Evolutionary conservation across 2,797 vertebrate genomes (phyloP), one percentile per base, ranked within the genome.

Genomic region (Florisuga fusca): DNA sequence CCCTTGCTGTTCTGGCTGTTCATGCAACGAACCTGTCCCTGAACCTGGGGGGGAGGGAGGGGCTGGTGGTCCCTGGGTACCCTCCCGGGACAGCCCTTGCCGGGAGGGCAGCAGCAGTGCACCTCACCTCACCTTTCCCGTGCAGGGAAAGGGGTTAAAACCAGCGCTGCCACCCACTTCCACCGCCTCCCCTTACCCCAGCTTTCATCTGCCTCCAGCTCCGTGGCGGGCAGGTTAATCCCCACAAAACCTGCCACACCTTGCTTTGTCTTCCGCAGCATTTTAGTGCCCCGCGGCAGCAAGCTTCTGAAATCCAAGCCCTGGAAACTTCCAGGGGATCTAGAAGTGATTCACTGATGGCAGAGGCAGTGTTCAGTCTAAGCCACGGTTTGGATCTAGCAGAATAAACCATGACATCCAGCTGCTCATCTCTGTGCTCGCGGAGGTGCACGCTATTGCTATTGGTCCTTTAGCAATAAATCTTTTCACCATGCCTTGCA

Each of bases 201-300:
- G 41, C 71, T 91, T 93, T 94, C 74, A 89, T 92, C 81, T 78
- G 46, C 81, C 46, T 84, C 63, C 92, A 87, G 33, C 46, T 46
- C 33, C 16, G 3, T 3, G 19, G 10, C 80, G 36, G 58, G 64
- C 50, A 12, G 68, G 87, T 80, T 91, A 96, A 95, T 89, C 84
- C 85, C 67, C 81, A 76, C 21, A 5, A 66, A 93, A 87, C 50
- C 82, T 45, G 91, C 94, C 96, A 94, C 96, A 93, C 95, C 96
- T 94, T 85, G 82, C 91, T 95, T 94, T 96, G 91, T 95, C 76
- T 96, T 68, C 78, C 4, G 5, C 64, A 34, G 75, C 8, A 36
- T 61, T 96, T 95, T n/a, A 79, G 64, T 80, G 89, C 95, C 94
- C 82, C 1, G 68, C 22, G 62, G 95, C 93, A 71, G 62, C 53